Evolutionary conservation across 2,888 invertebrate genomes (phyloP), one percentile per base, ranked within the genome.

Genomic region (Piscicola geometra): DNA sequence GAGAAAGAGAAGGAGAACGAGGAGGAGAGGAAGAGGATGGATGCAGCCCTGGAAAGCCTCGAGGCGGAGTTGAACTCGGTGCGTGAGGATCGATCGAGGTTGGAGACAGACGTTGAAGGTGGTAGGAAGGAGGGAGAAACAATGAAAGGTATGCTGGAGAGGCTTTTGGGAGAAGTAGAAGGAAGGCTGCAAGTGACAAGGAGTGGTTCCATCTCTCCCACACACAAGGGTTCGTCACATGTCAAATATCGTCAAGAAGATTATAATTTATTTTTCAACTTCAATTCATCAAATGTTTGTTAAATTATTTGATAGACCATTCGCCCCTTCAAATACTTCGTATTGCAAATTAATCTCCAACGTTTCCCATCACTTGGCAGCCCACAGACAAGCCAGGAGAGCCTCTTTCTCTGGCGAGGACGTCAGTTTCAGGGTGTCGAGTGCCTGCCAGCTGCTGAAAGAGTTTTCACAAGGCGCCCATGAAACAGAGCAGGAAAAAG

Each of bases 31-130:
- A 90, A 92, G 12, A 89, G 88, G 79, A 85, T 94, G 47, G 91
- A 93, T 80, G 91, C 92, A 82, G 91, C 92, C 77, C 85, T 94
- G 35, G 90, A 90, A 0, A 90, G 93, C 78, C 90, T 90, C n/a
- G 94, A 95, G 87, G 91, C 91, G 75, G 89, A 93, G 69, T 90
- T 91, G 80, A 86, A 93, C 0, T 92, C 94, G 80, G 86, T 94
- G 18, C 93, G 93, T 82, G 91, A 93, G 87, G 91, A 91, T 81
- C 87, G 77, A 33, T 94, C 30, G 81, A 91, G 92, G 1, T 85
- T 93, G 77, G 95, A 95, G 83, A 94, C 94, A 0, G 96, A 96
- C 84, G 88, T 93, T 33, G 93, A 93, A 82, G 87, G 95, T 15
- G 87, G 94, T 36, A 93, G 93, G 82, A 91, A 93, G 87, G 91